phyloP scores from a whole-genome alignment of 2,797 vertebrate species.

The Sandelia bainsii region DNA sequence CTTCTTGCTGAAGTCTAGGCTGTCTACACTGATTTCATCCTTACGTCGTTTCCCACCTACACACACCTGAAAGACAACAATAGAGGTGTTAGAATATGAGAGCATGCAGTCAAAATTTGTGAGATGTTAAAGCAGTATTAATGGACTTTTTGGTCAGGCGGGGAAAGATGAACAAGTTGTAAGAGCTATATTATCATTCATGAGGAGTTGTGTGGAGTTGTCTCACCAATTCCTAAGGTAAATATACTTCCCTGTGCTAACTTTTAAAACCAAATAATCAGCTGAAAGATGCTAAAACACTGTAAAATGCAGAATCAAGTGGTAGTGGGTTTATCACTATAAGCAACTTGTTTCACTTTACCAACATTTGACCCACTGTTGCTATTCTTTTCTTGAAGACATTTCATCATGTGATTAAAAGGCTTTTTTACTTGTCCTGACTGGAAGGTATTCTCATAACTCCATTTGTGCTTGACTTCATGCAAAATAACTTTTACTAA shows the following conservation, averaged over 20 bases:
- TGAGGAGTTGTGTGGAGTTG: no score
- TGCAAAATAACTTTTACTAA: not conserved
- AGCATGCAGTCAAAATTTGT: not conserved
- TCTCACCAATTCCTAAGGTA: no score
- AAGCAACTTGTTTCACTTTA: no score
- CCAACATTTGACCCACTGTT: no score
- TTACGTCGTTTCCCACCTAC: constrained; percentile 96
- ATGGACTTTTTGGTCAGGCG: not conserved
- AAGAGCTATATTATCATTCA: not conserved
- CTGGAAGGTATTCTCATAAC: not conserved
- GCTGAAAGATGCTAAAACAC: no score
- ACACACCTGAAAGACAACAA: constrained; percentile 86
- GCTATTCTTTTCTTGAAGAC: not conserved
- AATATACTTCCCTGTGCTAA: no score
- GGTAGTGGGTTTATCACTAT: no score
- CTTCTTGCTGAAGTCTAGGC: constrained; percentile 99
- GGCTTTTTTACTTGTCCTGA: not conserved
- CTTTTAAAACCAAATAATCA: no score
- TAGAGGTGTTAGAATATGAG: not conserved
- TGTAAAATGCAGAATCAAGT: no score
- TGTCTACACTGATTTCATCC: constrained; percentile 99
- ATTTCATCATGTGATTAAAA: not conserved
- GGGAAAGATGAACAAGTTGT: not conserved
- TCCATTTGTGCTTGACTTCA: constrained; percentile 1
- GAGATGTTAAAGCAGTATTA: not conserved